phyloP scores from a whole-genome alignment of 2,797 vertebrate species.

The Eidolon dupreanum region DNA sequence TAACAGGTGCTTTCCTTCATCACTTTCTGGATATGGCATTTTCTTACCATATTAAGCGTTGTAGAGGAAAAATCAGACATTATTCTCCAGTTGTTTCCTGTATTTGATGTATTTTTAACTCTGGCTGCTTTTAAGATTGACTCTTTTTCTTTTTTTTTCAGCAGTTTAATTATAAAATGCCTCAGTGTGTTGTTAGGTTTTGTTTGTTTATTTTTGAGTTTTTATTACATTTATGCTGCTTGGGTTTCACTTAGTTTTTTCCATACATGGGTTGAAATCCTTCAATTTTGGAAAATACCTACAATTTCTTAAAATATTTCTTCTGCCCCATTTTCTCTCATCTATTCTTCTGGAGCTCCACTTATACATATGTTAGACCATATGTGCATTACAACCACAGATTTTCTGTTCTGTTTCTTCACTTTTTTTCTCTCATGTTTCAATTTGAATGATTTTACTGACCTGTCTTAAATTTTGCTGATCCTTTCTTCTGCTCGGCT shows the following conservation, averaged over 20 bases:
- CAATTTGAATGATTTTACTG: not conserved
- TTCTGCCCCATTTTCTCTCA: not conserved
- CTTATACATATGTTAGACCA: not conserved
- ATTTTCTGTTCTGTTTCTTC: not conserved
- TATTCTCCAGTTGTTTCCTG: not conserved
- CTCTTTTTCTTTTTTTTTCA: not conserved
- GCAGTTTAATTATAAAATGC: conserved; percentile 1
- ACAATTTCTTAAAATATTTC: not conserved
- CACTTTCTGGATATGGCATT: not conserved
- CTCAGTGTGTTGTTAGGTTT: not conserved
- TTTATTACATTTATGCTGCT: not conserved
- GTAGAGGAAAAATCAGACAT: not conserved
- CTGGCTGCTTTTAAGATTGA: not conserved
- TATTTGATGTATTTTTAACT: not conserved
- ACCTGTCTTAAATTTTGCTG: not conserved
- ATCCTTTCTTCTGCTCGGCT: not conserved
- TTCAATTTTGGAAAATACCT: not conserved
- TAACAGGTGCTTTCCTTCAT: not conserved
- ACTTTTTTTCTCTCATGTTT: not conserved
- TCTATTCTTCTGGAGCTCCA: not conserved
- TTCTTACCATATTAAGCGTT: not conserved
- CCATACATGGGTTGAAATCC: not conserved
- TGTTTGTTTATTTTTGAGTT: not conserved
- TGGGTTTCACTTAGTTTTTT: not conserved
- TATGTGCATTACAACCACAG: not conserved